Conservation (phyloP, 2,888 invertebrate species). For the Diadromus collaris region DNA sequence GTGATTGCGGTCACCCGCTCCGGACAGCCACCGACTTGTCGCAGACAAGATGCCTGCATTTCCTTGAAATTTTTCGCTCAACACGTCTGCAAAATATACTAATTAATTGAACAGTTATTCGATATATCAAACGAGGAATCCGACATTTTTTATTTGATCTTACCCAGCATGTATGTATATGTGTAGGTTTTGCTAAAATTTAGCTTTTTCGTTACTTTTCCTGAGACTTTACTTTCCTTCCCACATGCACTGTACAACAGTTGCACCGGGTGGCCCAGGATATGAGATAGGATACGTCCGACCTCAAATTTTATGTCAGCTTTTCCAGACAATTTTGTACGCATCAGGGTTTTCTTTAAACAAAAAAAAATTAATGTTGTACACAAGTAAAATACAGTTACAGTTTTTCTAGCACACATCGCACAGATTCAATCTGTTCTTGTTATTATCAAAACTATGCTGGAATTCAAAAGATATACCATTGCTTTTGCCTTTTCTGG, state of each 20-base stretch:
- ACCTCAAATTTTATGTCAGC: background rate
- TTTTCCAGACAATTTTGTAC: background rate
- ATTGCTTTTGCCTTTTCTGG: background rate
- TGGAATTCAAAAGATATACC: background rate
- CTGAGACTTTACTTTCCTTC: background rate
- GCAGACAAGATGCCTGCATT: background rate
- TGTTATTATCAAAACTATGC: no score
- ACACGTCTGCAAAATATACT: background rate
- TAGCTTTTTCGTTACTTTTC: background rate
- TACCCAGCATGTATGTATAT: background rate
- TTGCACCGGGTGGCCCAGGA: background rate
- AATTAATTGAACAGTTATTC: background rate
- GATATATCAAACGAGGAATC: background rate
- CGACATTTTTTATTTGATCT: background rate
- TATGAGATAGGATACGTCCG: background rate
- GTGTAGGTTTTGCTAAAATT: background rate
- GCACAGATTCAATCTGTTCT: background rate
- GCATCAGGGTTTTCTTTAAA: background rate
- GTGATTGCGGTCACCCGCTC: constrained; percentile 1
- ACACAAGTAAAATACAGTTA: background rate
- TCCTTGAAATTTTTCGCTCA: background rate
- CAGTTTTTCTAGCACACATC: background rate
- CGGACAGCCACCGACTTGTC: background rate
- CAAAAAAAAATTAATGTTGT: background rate
- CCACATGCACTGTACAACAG: background rate